phyloP scores from a whole-genome alignment of 1,140 invertebrate genomes.

The Diprion similis region DNA sequence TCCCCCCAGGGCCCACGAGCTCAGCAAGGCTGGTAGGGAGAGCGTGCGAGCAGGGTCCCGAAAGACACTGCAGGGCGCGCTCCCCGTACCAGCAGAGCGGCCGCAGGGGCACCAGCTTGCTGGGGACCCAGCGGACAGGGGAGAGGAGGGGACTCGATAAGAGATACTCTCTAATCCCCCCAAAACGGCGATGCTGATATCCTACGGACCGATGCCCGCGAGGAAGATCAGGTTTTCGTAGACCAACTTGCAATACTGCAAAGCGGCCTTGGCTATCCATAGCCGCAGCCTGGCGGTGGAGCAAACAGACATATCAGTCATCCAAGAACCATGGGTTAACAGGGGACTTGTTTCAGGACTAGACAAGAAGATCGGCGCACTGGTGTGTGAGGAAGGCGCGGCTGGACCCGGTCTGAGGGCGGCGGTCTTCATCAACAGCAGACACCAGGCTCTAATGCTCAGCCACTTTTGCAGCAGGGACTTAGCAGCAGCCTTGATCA shows the following conservation, averaged over 20 bases:
- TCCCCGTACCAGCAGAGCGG: not conserved
- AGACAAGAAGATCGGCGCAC: not conserved
- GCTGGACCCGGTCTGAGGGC: slow-evolving; percentile 1
- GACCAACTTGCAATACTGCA: not conserved
- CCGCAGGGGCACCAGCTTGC: no score
- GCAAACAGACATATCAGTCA: not conserved
- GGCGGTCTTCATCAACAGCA: slow-evolving; percentile 8
- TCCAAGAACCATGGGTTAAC: not conserved
- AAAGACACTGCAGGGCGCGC: no score
- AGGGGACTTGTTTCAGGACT: not conserved
- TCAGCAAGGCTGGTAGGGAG: not conserved
- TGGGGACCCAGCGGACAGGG: not conserved
- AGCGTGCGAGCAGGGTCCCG: not conserved
- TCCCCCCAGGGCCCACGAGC: not conserved
- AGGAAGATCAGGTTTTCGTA: not conserved
- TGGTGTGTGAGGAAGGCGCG: not conserved
- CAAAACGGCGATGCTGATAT: not conserved
- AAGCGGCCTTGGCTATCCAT: not conserved
- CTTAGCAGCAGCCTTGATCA: not conserved
- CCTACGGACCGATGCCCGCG: not conserved
- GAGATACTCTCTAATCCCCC: not conserved
- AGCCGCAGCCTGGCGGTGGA: not conserved
- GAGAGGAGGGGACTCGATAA: not conserved
- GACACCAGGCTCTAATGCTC: not conserved
- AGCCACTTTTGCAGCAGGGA: not conserved